These are phyloP conservation scores for Dendrolimus pini DNA, from an alignment of 2,888 invertebrate genomes.

Conservation along the genomic window DNA sequence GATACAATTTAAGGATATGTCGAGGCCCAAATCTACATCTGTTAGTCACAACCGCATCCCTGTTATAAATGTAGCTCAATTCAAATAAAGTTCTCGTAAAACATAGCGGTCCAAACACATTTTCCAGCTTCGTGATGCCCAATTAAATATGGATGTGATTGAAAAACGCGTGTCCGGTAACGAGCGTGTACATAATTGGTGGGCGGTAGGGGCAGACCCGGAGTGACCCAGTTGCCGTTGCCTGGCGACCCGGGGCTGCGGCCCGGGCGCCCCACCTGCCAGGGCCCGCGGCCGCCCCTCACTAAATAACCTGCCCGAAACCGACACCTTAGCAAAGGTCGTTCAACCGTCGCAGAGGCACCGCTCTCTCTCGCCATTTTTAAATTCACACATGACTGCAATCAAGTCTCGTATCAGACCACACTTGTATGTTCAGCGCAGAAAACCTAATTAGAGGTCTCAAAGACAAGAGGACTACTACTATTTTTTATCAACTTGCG, in stretches of 20 bases:
- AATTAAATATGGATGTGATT: constrained; percentile 78
- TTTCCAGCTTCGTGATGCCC: constrained; percentile 72
- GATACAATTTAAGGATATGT: neutral
- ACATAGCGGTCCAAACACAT: constrained; percentile 66
- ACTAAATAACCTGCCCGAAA: constrained; percentile 75
- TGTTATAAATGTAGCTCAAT: constrained; percentile 28
- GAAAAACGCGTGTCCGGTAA: constrained; percentile 78
- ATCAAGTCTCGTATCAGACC: neutral
- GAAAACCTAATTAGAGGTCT: neutral
- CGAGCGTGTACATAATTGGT: constrained; percentile 77
- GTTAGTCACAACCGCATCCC: neutral
- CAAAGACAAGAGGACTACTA: no score
- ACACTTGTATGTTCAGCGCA: neutral
- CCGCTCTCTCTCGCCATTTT: constrained; percentile 26
- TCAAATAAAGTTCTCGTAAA: constrained; percentile 56
- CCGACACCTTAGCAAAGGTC: constrained; percentile 75
- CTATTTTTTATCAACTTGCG: no score
- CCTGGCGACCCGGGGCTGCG: constrained; percentile 61
- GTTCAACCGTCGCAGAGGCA: constrained; percentile 64
- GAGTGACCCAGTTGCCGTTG: constrained; percentile 75
- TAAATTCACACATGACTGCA: neutral
- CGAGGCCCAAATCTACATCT: neutral
- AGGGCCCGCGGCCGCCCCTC: constrained; percentile 32
- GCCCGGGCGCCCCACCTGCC: constrained; percentile 30
- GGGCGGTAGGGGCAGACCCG: constrained; percentile 62